A percentile compares a stretch with the other conserved stretches of the same genome.
Conservation (phyloP, 1,140 invertebrate species). For the Proctacanthus coquilletti region DNA sequence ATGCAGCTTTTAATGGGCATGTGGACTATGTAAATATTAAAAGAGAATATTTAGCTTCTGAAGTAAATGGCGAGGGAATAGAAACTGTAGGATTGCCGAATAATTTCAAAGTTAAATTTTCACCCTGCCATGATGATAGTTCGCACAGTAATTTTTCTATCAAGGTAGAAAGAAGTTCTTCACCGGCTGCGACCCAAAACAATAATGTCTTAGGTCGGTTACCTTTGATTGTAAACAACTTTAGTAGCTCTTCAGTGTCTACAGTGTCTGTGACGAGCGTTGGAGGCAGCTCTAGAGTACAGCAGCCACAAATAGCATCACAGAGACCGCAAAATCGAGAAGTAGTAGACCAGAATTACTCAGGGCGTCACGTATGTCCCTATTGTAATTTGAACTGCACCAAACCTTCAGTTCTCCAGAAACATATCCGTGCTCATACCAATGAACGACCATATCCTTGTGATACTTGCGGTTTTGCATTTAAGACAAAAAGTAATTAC, state of each 20-base stretch:
- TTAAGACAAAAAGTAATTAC: conserved; percentile 88
- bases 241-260: conserved; percentile 5
- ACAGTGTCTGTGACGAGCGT: not conserved
- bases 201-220: conserved; percentile 14
- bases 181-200: conserved; percentile 14
- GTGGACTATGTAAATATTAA: too few relatives aligned
- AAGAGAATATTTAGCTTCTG: conserved; percentile 14
- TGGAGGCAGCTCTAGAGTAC: conserved; percentile 5
- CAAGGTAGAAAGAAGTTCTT: too few relatives aligned
- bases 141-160: too few relatives aligned
- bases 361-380: conserved; percentile 59
- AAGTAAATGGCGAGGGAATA: too few relatives aligned
- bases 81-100: too few relatives aligned
- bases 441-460: conserved; percentile 87
- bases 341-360: conserved; percentile 8
- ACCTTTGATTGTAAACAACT: conserved; percentile 14
- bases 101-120: too few relatives aligned
- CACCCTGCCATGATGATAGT: too few relatives aligned
- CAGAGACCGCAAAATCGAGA: not conserved
- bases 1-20: conserved; percentile 4
- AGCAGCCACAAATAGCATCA: conserved; percentile 11
- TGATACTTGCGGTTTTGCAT: conserved; percentile 73
- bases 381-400: conserved; percentile 79
- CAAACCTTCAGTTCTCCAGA: conserved; percentile 86
- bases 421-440: conserved; percentile 84